Evolutionary conservation across 2,888 invertebrate genomes (phyloP).

Genomic region (Athrips mouffetella): DNA sequence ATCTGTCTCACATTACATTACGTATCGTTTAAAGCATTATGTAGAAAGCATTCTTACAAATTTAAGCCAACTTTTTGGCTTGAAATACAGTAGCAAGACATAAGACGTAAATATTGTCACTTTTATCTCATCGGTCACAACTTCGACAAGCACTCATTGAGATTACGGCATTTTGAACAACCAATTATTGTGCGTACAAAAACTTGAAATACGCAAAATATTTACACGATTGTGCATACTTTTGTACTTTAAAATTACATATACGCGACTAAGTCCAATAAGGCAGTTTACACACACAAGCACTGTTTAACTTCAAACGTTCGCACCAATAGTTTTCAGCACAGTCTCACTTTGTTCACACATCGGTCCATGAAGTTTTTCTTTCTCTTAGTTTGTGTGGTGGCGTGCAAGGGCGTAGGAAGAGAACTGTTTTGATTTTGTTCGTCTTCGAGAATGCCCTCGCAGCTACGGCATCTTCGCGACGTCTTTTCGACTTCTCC

Average conservation of each 20-base stretch:
- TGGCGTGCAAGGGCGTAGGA: slow-evolving; percentile 77
- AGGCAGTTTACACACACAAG: slow-evolving; percentile 65
- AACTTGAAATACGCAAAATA: slow-evolving; percentile 58
- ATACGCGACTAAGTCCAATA: slow-evolving; percentile 65
- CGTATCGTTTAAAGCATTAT: too few relatives aligned
- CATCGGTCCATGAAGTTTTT: slow-evolving; percentile 92
- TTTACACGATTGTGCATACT: slow-evolving; percentile 71
- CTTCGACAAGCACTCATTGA: slow-evolving; percentile 67
- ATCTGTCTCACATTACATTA: slow-evolving; percentile 46
- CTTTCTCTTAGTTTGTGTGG: slow-evolving; percentile 81
- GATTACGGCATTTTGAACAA: slow-evolving; percentile 53
- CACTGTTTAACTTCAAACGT: slow-evolving; percentile 39
- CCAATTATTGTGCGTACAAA: slow-evolving; percentile 30
- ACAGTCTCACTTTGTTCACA: slow-evolving; percentile 88
- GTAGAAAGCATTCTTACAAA: too few relatives aligned
- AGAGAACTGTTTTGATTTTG: slow-evolving; percentile 75
- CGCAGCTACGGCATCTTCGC: slow-evolving; percentile 79
- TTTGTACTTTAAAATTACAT: slow-evolving; percentile 73
- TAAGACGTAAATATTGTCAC: too few relatives aligned
- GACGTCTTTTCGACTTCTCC: slow-evolving; percentile 52
- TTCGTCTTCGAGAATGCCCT: slow-evolving; percentile 78
- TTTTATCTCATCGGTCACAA: slow-evolving; percentile 45
- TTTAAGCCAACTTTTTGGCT: too few relatives aligned
- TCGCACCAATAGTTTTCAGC: slow-evolving; percentile 73
- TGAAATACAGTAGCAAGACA: too few relatives aligned